Evolutionary conservation across 2,113 vertebrate genomes (phyloP).

Genomic region (Syngnathus floridae): DNA sequence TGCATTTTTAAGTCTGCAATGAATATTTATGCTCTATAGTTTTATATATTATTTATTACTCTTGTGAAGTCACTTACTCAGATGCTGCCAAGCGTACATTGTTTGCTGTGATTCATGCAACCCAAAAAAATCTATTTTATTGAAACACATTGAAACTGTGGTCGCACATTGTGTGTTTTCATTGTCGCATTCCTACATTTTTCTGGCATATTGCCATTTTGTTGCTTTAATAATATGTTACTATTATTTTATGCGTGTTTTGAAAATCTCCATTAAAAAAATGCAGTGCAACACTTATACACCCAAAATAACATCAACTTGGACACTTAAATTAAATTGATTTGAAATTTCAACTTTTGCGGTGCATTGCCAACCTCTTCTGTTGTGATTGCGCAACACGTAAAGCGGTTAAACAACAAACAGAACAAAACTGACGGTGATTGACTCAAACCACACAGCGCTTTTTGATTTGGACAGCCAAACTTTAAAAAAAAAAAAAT

Average conservation of each 20-base stretch:
- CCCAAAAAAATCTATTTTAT: too few relatives aligned
- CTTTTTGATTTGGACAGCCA: conserved; percentile 47
- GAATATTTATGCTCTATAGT: neutral
- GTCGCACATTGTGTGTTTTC: too few relatives aligned
- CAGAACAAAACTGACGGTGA: neutral
- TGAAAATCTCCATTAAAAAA: too few relatives aligned
- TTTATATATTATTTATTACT: neutral
- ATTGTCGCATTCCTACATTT: too few relatives aligned
- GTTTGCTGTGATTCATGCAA: neutral
- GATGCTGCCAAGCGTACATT: neutral
- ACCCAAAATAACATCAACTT: neutral
- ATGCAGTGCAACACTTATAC: neutral
- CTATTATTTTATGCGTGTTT: neutral
- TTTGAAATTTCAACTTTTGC: neutral
- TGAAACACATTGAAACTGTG: too few relatives aligned
- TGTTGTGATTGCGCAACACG: neutral
- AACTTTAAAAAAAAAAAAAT: conserved; percentile 24
- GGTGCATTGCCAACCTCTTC: neutral
- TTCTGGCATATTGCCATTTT: too few relatives aligned
- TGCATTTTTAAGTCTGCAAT: neutral
- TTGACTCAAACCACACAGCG: neutral
- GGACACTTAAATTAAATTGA: neutral
- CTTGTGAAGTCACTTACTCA: neutral
- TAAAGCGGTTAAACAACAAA: neutral
- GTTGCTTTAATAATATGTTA: neutral